Conservation (phyloP, 2,113 vertebrate genomes). For the Typhlomys cinereus region DNA sequence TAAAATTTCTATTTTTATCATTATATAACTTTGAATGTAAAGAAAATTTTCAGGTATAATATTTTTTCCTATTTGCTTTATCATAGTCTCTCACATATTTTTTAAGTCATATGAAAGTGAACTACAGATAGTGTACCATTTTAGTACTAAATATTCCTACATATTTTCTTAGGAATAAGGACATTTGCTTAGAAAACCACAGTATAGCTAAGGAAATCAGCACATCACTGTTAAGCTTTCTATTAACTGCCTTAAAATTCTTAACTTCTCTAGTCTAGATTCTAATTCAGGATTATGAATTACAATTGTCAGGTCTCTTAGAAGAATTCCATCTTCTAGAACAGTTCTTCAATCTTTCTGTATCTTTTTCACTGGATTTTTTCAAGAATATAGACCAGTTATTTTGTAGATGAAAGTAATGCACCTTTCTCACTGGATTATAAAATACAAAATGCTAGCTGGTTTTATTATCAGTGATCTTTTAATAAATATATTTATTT, state of each 20-base stretch:
- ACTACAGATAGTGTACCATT: background rate
- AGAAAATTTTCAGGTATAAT: background rate
- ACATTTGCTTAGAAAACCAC: background rate
- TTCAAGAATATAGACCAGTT: slow-evolving; percentile 21
- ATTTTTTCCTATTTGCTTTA: slow-evolving; percentile 11
- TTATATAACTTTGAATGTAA: background rate
- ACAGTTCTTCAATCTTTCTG: background rate
- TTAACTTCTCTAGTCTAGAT: background rate
- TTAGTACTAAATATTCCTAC: background rate
- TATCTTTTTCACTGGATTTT: background rate
- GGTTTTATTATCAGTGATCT: too few relatives aligned
- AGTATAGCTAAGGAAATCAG: slow-evolving; percentile 4
- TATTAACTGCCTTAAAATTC: slow-evolving; percentile 4
- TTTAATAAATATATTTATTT: too few relatives aligned
- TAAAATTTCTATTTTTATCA: background rate
- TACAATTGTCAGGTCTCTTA: background rate
- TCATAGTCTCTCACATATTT: background rate
- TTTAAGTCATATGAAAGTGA: background rate
- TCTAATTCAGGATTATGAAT: background rate
- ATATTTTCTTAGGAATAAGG: background rate
- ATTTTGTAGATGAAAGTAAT: background rate
- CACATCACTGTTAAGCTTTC: background rate
- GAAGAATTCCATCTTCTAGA: background rate
- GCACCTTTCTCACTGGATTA: too few relatives aligned
- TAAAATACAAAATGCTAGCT: too few relatives aligned